Evolutionary conservation across 2,113 vertebrate species (phyloP), one percentile per base, ranked within the genome.

Genomic region (Oryctolagus cuniculus): DNA sequence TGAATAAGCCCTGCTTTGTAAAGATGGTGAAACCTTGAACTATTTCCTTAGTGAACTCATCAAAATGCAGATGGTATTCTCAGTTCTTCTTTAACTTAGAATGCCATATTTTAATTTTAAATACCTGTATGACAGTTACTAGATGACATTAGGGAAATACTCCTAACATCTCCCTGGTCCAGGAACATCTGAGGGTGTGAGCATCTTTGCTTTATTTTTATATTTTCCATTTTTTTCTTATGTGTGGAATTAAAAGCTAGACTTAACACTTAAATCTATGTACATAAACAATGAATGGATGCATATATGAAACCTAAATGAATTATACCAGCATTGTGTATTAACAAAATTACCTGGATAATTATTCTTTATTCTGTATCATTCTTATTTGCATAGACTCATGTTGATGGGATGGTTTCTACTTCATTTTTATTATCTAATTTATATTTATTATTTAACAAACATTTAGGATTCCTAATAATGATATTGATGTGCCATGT

Each of bases 51-150:
- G 17, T 79, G n/a, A 85, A 63, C 10, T 61, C 9, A 66, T 67
- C 10, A 69, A 61, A 12, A 87, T 79, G 36, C 2, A 73, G 25
- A 8, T n/a, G 24, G 10, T 29, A 72, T 13, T 66, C 13, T 6
- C 29, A 38, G 27, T 49, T 53, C 8, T 49, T 53, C 77, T n/a
- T 22, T 21, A 81, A 77, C 10, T 31, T 34, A 24, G 61, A 67
- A 0, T 74, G 67, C 82, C 19, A 49, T 17, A 19, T 88, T 89
- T 86, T 87, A 51, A 55, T 53, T 93, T 27, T 63, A 74, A 95
- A 64, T 11, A 55, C 1, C n/a, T 67, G 17, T n/a, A n/a, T 38
- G 49, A 69, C 70, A 80, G 73, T 72, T 49, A 9, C 3, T 74
- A 22, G 55, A 24, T 12, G 53, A 82, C n/a, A 31, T 9, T 80